Evolutionary conservation across 2,797 vertebrate species (phyloP), one percentile per base, ranked within the genome.

Genomic region (Characodon lateralis): DNA sequence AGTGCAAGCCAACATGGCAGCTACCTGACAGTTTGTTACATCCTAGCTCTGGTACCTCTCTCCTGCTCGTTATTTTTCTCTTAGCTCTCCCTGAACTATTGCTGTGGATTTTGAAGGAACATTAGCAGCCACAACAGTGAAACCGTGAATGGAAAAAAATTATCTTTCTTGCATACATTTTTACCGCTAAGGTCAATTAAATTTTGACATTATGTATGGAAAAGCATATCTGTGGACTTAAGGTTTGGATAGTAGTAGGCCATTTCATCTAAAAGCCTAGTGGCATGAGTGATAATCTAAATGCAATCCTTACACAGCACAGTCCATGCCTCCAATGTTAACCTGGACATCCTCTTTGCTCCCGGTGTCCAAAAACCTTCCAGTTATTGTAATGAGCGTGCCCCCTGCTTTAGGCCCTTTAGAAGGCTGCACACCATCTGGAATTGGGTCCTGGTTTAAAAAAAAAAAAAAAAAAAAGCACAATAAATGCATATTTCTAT

Each of bases 301-400:
- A 78, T 50, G 46, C 24, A 81, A 48, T 93, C 95, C 98, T 85
- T 96, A 99, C 98, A 99, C 97, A 76, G 85, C 84, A 91, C 98
- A 99, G 65, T 91, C 93, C 90, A 97, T 94, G 16, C 61, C 88
- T n/a, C 90, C 96, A 0, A 98, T 91, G 41, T 87, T 89, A 90
- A 99, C 96, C 20, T 84, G 89, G 78, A 99, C 92, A 43, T 99
- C 98, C 20, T 96, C 95, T 80, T 92, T 94, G 73, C 96, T 98
- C 78, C 97, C 98, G 0, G 97, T 98, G 83, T 97, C 91, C 84
- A 99, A 86, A 84, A 95, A 83, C 1, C 0, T 73, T 58, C 98
- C 98, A 0, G 16, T 92, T 89, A 99, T 97, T 69, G 96, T 98
- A 85, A 99, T 94, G 3, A 92, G 91, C 3, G 97, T 99, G 55